Evolutionary conservation across 1,140 invertebrate species (phyloP).

Genomic region (Drosophila ananassae): DNA sequence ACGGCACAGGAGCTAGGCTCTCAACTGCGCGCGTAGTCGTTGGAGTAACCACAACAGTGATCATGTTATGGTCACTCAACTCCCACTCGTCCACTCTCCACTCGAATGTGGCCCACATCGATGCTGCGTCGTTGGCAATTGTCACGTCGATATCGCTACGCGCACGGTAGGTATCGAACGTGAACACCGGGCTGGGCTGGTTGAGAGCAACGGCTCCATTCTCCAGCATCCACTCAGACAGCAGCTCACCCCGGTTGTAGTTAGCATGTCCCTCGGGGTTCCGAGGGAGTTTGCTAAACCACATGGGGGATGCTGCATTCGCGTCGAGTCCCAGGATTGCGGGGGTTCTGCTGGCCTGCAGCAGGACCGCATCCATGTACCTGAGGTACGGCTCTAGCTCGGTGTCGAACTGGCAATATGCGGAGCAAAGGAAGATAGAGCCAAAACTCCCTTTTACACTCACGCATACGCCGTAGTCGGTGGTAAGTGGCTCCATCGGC

Average conservation of each 20-base stretch:
- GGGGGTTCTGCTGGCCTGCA: conserved; percentile 6
- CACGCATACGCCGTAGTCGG: not conserved
- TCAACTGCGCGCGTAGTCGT: too few species aligned
- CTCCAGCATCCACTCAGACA: not conserved
- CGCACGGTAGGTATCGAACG: too few species aligned
- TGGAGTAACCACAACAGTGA: too few species aligned
- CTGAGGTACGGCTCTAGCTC: conserved; percentile 1
- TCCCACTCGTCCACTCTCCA: too few species aligned
- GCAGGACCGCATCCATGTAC: conserved; percentile 9
- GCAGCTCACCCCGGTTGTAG: not conserved
- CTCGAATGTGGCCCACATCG: too few species aligned
- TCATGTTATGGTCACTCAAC: too few species aligned
- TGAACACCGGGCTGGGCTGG: too few species aligned
- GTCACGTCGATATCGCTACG: too few species aligned
- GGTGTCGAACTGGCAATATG: conserved; percentile 4
- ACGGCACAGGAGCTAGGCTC: too few species aligned
- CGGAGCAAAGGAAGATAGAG: not conserved
- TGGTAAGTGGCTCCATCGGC: not conserved
- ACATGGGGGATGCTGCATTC: conserved; percentile 5
- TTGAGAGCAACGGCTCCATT: too few species aligned
- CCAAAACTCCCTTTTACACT: conserved; percentile 4
- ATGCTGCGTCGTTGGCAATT: too few species aligned
- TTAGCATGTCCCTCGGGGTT: not conserved
- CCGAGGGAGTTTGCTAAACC: not conserved
- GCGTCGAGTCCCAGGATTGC: conserved; percentile 10